Percentiles rank a stretch among this genome's conserved stretches.
These are phyloP conservation scores for Phrixothrix hirtus DNA, from an alignment of 2,888 invertebrate species.

Conservation along the genomic window DNA sequence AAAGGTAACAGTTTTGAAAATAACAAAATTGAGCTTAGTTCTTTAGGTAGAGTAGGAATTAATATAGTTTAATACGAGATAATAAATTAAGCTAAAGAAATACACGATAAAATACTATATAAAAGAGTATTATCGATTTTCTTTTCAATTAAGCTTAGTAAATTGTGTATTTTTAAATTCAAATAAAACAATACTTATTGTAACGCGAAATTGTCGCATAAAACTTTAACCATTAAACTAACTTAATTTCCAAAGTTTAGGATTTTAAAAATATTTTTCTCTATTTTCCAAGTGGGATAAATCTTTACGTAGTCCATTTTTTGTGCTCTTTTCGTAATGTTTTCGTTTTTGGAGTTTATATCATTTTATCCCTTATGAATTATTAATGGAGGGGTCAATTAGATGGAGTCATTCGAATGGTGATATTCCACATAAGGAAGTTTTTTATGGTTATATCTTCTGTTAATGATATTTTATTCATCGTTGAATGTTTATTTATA, in stretches of 20 bases:
- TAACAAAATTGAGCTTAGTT: no score
- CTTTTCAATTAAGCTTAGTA: no score
- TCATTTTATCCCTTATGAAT: conserved; percentile 32
- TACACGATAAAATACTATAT: no score
- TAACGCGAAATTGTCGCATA: conserved; percentile 7
- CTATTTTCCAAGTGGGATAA: conserved; percentile 8
- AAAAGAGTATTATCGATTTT: no score
- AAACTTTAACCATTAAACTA: conserved; percentile 13
- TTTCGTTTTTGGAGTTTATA: conserved; percentile 28
- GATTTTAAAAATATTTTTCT: conserved; percentile 7
- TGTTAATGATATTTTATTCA: conserved; percentile 29
- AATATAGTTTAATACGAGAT: no score
- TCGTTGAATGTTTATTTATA: conserved; percentile 27
- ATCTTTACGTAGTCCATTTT: conserved; percentile 20
- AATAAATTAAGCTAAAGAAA: no score
- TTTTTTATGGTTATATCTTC: conserved; percentile 25
- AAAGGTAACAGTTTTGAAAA: no score
- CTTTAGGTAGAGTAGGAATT: no score
- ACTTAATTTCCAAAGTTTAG: conserved; percentile 14
- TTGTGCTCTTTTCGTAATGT: conserved; percentile 10
- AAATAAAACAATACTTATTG: conserved; percentile 1
- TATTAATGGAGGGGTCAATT: conserved; percentile 34
- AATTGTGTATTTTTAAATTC: no score
- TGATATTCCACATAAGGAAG: conserved; percentile 20
- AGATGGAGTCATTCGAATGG: conserved; percentile 26